Conservation (phyloP, 2,113 vertebrate species). For the Ameiurus melas region DNA sequence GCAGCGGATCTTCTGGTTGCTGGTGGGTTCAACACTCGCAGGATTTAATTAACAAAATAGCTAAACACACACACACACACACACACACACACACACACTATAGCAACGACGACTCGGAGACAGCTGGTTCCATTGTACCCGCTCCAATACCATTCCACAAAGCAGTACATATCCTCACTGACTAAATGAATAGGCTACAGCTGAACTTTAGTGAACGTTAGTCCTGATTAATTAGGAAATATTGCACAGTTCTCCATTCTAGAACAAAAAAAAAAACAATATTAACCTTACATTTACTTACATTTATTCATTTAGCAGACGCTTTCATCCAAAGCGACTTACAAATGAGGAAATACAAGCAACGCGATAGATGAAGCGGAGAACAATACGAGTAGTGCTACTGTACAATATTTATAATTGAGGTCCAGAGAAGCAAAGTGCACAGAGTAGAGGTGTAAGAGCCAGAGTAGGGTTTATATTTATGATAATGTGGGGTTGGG, state of each 20-base stretch:
- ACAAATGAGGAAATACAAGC: too few relatives aligned
- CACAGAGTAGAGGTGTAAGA: too few relatives aligned
- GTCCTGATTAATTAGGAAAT: background rate
- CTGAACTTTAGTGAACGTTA: background rate
- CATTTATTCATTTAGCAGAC: too few relatives aligned
- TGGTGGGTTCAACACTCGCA: background rate
- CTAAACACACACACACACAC: slow-evolving; percentile 10
- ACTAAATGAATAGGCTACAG: background rate
- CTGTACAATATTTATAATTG: too few relatives aligned
- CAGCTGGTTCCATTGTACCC: background rate
- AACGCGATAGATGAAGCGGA: too few relatives aligned
- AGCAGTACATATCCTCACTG: background rate
- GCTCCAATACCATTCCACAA: background rate
- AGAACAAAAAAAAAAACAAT: background rate
- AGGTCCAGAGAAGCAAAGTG: too few relatives aligned
- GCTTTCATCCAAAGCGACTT: too few relatives aligned
- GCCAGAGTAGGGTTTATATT: too few relatives aligned
- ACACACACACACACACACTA: background rate
- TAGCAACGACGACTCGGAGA: background rate
- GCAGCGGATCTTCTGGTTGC: background rate
- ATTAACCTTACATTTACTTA: too few relatives aligned
- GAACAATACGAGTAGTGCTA: too few relatives aligned
- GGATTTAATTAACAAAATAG: slow-evolving; percentile 9
- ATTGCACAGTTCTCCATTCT: background rate
- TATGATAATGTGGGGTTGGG: too few relatives aligned